A percentile compares a stretch with the other conserved stretches of the same genome.
Evolutionary conservation across 1,140 invertebrate species (phyloP).

Genomic region (Meteorus sp.): DNA sequence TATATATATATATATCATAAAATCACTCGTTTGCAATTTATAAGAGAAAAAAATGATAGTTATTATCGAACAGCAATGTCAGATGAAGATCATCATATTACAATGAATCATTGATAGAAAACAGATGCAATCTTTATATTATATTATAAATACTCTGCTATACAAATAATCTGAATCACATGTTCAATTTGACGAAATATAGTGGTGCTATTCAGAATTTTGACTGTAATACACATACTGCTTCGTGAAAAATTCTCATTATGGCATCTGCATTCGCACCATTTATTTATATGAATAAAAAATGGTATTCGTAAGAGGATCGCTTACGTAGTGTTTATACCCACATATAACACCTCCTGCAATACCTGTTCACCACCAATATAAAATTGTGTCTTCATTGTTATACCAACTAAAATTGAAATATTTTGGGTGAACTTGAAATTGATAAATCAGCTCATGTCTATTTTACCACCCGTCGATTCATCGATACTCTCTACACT

Average conservation of each 20-base stretch:
- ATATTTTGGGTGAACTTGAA: no score
- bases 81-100: constrained; percentile 22
- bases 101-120: constrained; percentile 33
- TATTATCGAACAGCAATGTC: constrained; percentile 17
- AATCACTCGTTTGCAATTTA: constrained; percentile 38
- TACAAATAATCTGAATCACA: constrained; percentile 44
- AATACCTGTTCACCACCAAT: no score
- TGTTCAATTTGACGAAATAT: constrained; percentile 49
- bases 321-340: not conserved
- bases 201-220: constrained; percentile 47
- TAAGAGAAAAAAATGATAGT: constrained; percentile 32
- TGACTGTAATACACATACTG: constrained; percentile 57
- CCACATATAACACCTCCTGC: no score
- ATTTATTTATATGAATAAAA: constrained; percentile 63
- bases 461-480: not conserved
- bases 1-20: constrained; percentile 46
- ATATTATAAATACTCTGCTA: constrained; percentile 49
- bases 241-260: constrained; percentile 61
- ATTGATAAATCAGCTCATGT: no score
- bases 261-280: constrained; percentile 59
- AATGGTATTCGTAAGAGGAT: constrained; percentile 49
- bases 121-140: constrained; percentile 49
- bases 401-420: no score
- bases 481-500: not conserved
- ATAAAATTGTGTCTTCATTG: no score